Percentiles rank a stretch among this genome's conserved stretches.
Evolutionary conservation across 2,888 invertebrate species (phyloP).

Genomic region (Terebella lapidaria): DNA sequence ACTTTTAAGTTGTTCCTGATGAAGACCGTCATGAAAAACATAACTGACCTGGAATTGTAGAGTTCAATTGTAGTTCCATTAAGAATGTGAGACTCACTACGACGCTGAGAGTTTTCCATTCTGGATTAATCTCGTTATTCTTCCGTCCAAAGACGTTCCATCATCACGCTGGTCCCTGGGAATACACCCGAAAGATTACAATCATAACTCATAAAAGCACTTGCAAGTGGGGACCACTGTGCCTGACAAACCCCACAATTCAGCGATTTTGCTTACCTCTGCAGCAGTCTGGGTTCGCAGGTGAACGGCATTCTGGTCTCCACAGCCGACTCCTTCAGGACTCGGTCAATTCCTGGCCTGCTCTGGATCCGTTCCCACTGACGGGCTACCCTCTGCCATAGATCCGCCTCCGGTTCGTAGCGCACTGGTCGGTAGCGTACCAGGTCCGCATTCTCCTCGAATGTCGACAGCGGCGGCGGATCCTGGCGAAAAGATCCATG

Average conservation of each 20-base stretch:
- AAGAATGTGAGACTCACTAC: neutral
- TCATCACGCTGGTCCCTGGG: neutral
- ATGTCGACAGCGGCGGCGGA: neutral
- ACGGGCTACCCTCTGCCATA: neutral
- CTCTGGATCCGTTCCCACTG: neutral
- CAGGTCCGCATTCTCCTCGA: neutral
- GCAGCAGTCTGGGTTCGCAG: no score
- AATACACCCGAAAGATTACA: neutral
- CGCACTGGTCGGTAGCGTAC: neutral
- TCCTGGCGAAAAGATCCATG: no score
- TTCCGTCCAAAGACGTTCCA: neutral
- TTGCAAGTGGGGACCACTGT: neutral
- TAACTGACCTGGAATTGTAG: no score
- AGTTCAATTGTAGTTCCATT: no score
- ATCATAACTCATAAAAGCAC: neutral
- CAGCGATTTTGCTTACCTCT: no score
- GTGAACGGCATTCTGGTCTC: neutral
- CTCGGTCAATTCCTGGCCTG: neutral
- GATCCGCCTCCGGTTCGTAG: neutral
- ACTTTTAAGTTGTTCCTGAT: neutral
- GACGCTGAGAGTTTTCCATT: neutral
- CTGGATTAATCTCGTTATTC: neutral
- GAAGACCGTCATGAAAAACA: neutral
- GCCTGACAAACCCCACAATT: no score
- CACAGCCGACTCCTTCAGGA: neutral